Conservation (phyloP, 2,113 vertebrate genomes). For the Mobula hypostoma region DNA sequence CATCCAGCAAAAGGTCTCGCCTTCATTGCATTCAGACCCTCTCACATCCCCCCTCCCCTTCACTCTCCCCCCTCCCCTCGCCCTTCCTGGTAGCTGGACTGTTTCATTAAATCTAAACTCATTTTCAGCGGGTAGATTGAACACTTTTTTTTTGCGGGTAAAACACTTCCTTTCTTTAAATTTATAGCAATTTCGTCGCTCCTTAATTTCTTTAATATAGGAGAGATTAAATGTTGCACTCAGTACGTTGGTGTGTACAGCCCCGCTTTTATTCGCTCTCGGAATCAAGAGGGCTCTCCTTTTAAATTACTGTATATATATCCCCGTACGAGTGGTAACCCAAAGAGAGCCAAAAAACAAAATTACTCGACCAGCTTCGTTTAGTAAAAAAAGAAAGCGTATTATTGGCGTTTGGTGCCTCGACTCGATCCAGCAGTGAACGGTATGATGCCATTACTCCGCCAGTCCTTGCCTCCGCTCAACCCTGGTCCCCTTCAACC, state of each 20-base stretch:
- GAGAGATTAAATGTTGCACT: too few relatives aligned
- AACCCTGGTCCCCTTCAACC: neutral
- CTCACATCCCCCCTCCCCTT: neutral
- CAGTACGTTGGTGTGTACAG: neutral
- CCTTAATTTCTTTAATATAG: too few relatives aligned
- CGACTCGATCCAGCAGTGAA: neutral
- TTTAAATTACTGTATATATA: neutral
- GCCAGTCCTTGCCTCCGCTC: neutral
- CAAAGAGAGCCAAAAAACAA: neutral
- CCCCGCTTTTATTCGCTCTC: neutral
- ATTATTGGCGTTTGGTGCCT: neutral
- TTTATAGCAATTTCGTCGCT: neutral
- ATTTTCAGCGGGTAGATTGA: neutral
- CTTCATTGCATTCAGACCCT: neutral
- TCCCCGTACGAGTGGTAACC: neutral
- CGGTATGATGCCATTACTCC: neutral
- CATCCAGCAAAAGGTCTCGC: neutral
- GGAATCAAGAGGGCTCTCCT: neutral
- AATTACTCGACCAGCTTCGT: neutral
- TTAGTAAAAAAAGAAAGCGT: neutral
- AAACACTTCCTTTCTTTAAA: neutral
- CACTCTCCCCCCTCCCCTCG: too few relatives aligned
- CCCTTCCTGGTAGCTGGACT: neutral
- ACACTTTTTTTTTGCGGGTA: neutral
- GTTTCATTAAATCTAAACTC: neutral